Conservation (phyloP, 1,140 invertebrate species). For the Sweltsa coloradensis region DNA sequence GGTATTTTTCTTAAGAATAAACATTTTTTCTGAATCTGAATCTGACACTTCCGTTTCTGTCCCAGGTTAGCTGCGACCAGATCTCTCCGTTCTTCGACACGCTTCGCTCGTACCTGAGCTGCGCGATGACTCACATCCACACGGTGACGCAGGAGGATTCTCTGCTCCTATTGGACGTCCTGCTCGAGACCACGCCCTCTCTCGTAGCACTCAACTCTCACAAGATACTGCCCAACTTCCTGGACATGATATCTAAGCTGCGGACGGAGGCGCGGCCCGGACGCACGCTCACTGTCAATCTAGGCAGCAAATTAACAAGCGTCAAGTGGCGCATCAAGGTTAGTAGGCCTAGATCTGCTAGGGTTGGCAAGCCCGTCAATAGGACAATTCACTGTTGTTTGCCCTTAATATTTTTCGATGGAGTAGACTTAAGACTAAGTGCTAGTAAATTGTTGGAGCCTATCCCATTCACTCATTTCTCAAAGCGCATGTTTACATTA, state of each 20-base stretch:
- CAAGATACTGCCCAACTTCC: slow-evolving; percentile 60
- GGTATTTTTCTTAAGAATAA: too few species aligned
- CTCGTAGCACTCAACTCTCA: slow-evolving; percentile 43
- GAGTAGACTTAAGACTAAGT: too few species aligned
- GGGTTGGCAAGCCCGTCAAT: not conserved
- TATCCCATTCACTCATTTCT: too few species aligned
- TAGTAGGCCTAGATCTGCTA: too few species aligned
- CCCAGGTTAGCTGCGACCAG: slow-evolving; percentile 28
- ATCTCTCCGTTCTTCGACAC: slow-evolving; percentile 56
- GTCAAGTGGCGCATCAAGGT: slow-evolving; percentile 65
- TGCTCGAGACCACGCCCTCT: not conserved
- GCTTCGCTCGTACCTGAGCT: slow-evolving; percentile 62
- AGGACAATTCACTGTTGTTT: too few species aligned
- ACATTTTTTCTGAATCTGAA: too few species aligned
- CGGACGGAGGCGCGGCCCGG: slow-evolving; percentile 44
- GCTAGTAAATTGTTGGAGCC: too few species aligned
- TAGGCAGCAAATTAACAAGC: slow-evolving; percentile 52
- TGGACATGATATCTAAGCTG: slow-evolving; percentile 59
- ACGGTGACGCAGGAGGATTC: slow-evolving; percentile 64
- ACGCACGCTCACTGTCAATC: slow-evolving; percentile 45
- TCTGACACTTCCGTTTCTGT: too few species aligned
- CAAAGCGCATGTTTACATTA: too few species aligned
- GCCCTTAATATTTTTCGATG: too few species aligned
- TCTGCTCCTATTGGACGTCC: not conserved
- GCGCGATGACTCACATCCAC: slow-evolving; percentile 79